phyloP scores from a whole-genome alignment of 2,888 invertebrate genomes.

The Polietes domitor region DNA sequence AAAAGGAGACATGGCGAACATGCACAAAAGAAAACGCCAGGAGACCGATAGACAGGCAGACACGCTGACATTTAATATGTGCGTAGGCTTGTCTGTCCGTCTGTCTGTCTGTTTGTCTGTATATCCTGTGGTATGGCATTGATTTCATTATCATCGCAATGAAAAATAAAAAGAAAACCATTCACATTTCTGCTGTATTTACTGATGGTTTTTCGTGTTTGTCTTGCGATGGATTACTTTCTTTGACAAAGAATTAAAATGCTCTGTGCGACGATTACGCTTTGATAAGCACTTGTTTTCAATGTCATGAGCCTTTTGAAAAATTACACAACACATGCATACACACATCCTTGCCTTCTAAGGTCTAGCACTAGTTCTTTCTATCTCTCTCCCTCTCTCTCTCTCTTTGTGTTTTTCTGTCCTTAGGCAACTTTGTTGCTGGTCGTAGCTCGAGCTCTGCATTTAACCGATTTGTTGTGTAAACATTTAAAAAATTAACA shows the following conservation, averaged over 20 bases:
- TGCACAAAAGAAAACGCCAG: background rate
- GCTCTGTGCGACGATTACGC: background rate
- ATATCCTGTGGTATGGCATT: background rate
- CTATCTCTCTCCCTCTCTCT: too few species aligned
- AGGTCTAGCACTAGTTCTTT: too few species aligned
- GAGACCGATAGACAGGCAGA: background rate
- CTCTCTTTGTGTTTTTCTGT: background rate
- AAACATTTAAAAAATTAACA: slow-evolving; percentile 12
- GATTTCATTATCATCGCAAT: slow-evolving; percentile 7
- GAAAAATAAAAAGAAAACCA: too few species aligned
- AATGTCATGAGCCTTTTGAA: background rate
- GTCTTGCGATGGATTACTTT: background rate
- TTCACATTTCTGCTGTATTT: background rate
- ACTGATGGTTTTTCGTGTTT: background rate
- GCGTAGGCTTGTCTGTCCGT: background rate
- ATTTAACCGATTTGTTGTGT: background rate
- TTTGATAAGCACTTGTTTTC: background rate
- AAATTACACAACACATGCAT: background rate
- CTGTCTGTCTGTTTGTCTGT: background rate
- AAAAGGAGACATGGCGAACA: background rate
- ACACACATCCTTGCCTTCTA: too few species aligned
- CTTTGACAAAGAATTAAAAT: background rate
- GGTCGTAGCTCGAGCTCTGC: background rate
- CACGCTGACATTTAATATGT: background rate
- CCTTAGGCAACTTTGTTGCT: background rate